These are phyloP conservation scores for Amia ocellicauda DNA, from an alignment of 2,113 vertebrate genomes.

Conservation along the genomic window DNA sequence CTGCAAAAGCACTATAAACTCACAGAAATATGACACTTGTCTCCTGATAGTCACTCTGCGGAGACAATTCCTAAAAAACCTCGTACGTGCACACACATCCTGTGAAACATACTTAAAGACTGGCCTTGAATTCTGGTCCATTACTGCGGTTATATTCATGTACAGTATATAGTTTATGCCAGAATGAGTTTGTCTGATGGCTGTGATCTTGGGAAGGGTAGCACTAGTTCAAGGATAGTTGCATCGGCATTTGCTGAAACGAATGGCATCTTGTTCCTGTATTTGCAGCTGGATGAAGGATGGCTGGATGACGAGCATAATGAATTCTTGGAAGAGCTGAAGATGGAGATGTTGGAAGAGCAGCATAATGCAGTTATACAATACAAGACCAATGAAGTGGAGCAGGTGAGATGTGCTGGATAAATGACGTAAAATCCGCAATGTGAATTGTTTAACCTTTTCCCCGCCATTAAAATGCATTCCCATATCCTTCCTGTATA, in stretches of 20 bases:
- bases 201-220: neutral
- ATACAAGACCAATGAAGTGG: slow-evolving; percentile 68
- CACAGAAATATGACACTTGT: no score
- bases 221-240: neutral
- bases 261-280: neutral
- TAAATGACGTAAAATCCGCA: neutral
- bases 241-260: neutral
- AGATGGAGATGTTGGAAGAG: slow-evolving; percentile 92
- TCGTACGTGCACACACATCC: no score
- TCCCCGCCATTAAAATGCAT: neutral
- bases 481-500: neutral
- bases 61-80: no score
- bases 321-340: slow-evolving; percentile 94
- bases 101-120: no score
- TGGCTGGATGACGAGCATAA: slow-evolving; percentile 97
- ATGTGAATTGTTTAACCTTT: neutral
- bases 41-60: no score
- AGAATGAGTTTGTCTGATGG: neutral
- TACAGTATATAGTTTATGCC: no score
- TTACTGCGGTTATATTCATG: no score
- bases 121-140: no score
- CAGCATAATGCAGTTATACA: slow-evolving; percentile 81
- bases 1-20: no score
- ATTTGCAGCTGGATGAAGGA: slow-evolving; percentile 84
- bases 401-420: slow-evolving; percentile 67